Percentiles rank a stretch among this genome's conserved stretches.
Conservation (phyloP, 1,140 invertebrate genomes). For the Lamellibrachia luymesi region DNA sequence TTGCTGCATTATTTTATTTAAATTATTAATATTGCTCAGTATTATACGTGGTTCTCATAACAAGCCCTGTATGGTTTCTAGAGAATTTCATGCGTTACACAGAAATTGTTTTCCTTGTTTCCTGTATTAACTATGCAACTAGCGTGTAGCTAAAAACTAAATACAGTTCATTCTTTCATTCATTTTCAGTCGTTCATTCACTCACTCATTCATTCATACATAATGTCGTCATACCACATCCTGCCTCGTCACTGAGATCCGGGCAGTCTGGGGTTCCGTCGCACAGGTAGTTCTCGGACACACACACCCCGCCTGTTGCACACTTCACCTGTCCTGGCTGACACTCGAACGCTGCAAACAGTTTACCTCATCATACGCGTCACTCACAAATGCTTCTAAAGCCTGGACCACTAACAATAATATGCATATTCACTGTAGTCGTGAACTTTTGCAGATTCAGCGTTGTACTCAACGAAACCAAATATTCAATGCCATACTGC, state of each 20-base stretch:
- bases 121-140: too few species aligned
- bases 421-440: not conserved
- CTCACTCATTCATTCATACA: not conserved
- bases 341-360: slow-evolving; percentile 20
- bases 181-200: too few species aligned
- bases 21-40: too few species aligned
- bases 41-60: too few species aligned
- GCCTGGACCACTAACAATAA: not conserved
- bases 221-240: slow-evolving; percentile 18
- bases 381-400: too few species aligned
- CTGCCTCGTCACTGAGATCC: slow-evolving; percentile 68
- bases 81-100: too few species aligned
- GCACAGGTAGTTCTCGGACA: slow-evolving; percentile 66
- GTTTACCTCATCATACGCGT: not conserved
- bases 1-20: too few species aligned
- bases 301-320: slow-evolving; percentile 65
- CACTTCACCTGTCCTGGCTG: slow-evolving; percentile 19
- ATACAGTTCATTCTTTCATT: too few species aligned
- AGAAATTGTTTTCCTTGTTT: too few species aligned
- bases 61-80: too few species aligned
- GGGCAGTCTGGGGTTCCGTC: slow-evolving; percentile 70
- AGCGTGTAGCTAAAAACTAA: too few species aligned
- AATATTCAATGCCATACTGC: too few species aligned
- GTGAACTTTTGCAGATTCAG: not conserved
- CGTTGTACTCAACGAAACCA: not conserved